Base-by-base conservation (phyloP, 2,113 vertebrate genomes). In the Regulus satrapa region DNA sequence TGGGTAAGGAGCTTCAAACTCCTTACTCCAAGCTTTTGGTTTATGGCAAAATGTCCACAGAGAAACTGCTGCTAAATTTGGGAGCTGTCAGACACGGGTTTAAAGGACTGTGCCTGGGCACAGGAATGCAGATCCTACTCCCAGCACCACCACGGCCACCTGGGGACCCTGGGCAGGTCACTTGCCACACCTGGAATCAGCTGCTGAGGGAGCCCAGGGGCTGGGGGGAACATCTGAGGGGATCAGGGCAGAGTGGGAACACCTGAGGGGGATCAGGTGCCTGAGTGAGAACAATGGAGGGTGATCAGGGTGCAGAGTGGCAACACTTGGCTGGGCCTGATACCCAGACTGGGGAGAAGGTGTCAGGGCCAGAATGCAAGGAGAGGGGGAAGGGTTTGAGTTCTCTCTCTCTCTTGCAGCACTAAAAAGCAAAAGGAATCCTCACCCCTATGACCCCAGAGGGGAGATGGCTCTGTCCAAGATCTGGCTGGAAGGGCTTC, bases 291-390 rank as follows among this genome's bases (percentile, higher is more conserved):
- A 41, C 40, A 41, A 41, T 41, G 40, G 41, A 46, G 43, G 63
- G 32, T 4, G 45, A 4, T 67, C 17, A 49, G n/a, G 29, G 20
- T 29, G 28, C 58, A 7, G 24, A 18, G 10, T 19, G 26, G 23
- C 6, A 51, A 23, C 46, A 38, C 48, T 46, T 51, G 26, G 26
- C n/a, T 23, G 46, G 34, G 14, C 12, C 23, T 15, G 14, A 20
- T 46, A 38, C 19, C 69, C 87, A 54, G 59, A 55, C 72, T 46
- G 84, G 66, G 91, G 94, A 83, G 26, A 56, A 97, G 97, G 96
- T 97, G 98, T 95, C 10, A 29, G 95, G 97, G 96, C 94, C 95
- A 87, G 38, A 49, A 45, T 2, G 28, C 12, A 40, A 26, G 54
- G 10, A 9, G 9, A n/a, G 4, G 20, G 10, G 5, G 9, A 62